These are phyloP conservation scores for Pterocles gutturalis DNA, from an alignment of 2,113 vertebrate genomes.

Conservation along the genomic window DNA sequence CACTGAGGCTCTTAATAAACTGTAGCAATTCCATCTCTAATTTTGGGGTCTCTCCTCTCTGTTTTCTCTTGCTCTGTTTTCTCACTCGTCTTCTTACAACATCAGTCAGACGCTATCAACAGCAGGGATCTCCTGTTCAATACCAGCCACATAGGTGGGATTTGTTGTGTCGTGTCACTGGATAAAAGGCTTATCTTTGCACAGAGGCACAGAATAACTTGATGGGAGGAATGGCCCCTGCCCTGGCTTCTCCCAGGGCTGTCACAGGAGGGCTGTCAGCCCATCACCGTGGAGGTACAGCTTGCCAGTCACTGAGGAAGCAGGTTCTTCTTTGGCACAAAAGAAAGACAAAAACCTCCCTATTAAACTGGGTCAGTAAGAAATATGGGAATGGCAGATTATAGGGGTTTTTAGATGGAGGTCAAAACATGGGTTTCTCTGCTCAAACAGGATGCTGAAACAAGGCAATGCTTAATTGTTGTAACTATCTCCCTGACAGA, in stretches of 20 bases:
- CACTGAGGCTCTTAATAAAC: neutral
- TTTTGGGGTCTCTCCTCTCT: neutral
- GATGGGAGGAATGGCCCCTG: fast-evolving
- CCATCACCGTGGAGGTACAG: fast-evolving
- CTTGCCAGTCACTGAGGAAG: neutral
- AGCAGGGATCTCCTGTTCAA: neutral
- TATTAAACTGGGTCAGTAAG: neutral
- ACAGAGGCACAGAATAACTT: neutral
- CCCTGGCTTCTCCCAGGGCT: neutral
- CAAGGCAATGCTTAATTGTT: neutral
- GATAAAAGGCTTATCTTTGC: neutral
- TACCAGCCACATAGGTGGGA: neutral
- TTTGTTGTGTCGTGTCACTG: neutral
- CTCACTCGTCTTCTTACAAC: neutral
- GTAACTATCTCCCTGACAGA: neutral
- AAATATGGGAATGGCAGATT: neutral
- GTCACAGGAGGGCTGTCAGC: neutral
- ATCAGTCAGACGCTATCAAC: fast-evolving
- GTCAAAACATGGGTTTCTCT: neutral
- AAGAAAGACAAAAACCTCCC: neutral
- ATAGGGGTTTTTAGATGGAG: neutral
- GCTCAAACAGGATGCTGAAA: neutral
- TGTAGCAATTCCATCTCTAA: neutral
- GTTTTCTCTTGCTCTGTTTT: neutral
- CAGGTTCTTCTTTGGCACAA: neutral